A percentile compares a stretch with the other conserved stretches of the same genome.
These are phyloP conservation scores for Andrena trimmerana DNA, from an alignment of 2,888 invertebrate genomes.

Conservation along the genomic window DNA sequence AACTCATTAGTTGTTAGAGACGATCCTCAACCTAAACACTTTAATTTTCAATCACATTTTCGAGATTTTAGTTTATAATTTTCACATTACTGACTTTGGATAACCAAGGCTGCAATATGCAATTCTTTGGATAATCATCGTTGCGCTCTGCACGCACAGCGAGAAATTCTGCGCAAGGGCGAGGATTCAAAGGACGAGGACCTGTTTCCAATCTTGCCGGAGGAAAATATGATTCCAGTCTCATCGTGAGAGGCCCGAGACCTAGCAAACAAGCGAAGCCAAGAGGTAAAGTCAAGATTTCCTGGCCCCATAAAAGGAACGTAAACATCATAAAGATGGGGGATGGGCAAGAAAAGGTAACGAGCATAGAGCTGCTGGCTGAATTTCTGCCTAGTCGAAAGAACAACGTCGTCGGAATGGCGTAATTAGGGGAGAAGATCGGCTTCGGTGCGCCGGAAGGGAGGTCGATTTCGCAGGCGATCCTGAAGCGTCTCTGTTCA, in stretches of 20 bases:
- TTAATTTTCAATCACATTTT: too few species aligned
- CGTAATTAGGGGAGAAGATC: conserved; percentile 72
- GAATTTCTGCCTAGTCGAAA: conserved; percentile 63
- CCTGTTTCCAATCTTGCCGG: background rate
- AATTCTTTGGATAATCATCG: too few species aligned
- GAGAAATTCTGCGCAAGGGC: background rate
- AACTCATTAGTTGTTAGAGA: too few species aligned
- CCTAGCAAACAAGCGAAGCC: background rate
- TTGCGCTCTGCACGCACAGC: too few species aligned
- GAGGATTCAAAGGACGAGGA: background rate
- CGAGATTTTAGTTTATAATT: too few species aligned
- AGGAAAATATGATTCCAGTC: background rate
- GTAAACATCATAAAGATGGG: background rate
- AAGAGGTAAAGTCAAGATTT: background rate
- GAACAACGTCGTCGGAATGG: conserved; percentile 46
- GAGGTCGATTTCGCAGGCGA: conserved; percentile 68
- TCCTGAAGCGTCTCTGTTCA: conserved; percentile 58
- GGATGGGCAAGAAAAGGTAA: conserved; percentile 46
- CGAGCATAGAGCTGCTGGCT: conserved; percentile 65
- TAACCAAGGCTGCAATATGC: too few species aligned
- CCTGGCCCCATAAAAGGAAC: background rate
- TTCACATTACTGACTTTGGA: too few species aligned
- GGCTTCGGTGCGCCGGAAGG: conserved; percentile 63
- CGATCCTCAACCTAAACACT: too few species aligned
- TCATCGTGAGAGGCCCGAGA: background rate